Base-by-base conservation (phyloP, 2,888 invertebrate species). In the Caprella mutica region DNA sequence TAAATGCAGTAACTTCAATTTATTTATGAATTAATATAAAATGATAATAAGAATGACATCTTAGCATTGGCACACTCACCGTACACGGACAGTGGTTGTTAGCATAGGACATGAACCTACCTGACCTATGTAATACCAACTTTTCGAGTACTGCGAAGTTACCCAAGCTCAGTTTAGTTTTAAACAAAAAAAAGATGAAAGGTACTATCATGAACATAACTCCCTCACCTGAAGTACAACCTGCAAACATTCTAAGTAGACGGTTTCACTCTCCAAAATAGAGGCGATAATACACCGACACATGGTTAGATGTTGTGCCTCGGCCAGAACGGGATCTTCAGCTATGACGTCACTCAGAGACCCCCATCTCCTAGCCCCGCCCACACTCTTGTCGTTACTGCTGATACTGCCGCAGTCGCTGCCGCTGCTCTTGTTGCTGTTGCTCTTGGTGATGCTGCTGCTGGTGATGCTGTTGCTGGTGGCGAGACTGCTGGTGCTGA, bases 261-360 rank as follows among this genome's bases (percentile, higher is more conserved):
- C 83, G 51, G 83, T 83, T 75, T 93, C 93, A 72, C 90, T 91
- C 69, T 90, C 89, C 67, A 92, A 84, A 66, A 93, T 90, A 70
- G 89, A 90, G 67, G 82, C 82, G 62, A 92, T 80, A 69, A 93
- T 89, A 70, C 86, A 86, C 69, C 86, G 83, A 69, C 89, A 86
- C 84, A 90, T 89, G 52, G 85, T 83, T 60, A 85, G 81, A 66
- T 86, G 80, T 71, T 86, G 88, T 14, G 84, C 82, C 68, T 84
- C 84, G 43, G 77, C 77, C 38, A 58, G 17, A 17, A 48, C 48
- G 6, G 48, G 48, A 30, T 48, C 48, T 21, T 48, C 48, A 5
- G 48, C 48, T n/a, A n/a, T n/a, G 19, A 48, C 48, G 48, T 48
- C 48, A 17, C 48, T 48, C 19, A 48, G 48, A 2, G 48, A 48